phyloP scores from a whole-genome alignment of 2,888 invertebrate genomes.

The Eurytoma californica region DNA sequence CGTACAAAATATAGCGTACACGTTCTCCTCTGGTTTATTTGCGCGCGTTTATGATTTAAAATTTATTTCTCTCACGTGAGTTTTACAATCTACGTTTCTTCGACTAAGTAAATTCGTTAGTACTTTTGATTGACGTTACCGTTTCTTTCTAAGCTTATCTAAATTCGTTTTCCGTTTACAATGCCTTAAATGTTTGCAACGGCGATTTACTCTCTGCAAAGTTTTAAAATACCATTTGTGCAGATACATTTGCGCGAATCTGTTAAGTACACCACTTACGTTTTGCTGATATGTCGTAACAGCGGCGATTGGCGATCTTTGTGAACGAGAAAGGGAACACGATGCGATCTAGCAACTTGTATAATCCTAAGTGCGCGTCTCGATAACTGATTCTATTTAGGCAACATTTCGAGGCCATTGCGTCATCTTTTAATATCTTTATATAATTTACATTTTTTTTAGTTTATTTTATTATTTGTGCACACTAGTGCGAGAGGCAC shows the following conservation, averaged over 20 bases:
- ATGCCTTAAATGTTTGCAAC: conserved; percentile 22
- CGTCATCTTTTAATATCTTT: no score
- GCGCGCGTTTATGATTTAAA: conserved; percentile 55
- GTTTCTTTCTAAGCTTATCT: conserved; percentile 18
- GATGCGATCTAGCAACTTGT: no score
- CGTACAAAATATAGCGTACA: conserved; percentile 70
- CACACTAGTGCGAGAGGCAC: conserved; percentile 37
- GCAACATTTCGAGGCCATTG: no score
- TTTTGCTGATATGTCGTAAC: conserved; percentile 40
- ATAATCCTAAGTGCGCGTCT: no score
- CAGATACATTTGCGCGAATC: conserved; percentile 31
- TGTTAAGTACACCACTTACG: not conserved
- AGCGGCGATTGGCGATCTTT: conserved; percentile 16
- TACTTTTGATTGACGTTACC: conserved; percentile 42
- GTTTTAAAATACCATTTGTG: conserved; percentile 40
- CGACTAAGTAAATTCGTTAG: conserved; percentile 46
- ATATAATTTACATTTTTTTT: no score
- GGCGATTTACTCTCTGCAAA: not conserved
- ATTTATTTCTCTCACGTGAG: conserved; percentile 12
- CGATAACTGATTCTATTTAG: no score
- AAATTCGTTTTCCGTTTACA: conserved; percentile 33
- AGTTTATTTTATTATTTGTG: no score
- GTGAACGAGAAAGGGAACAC: no score
- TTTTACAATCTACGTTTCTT: conserved; percentile 18
- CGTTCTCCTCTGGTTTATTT: conserved; percentile 65